Evolutionary conservation across 2,888 invertebrate species (phyloP), one percentile per base, ranked within the genome.

Genomic region (Gerosis bhagava): DNA sequence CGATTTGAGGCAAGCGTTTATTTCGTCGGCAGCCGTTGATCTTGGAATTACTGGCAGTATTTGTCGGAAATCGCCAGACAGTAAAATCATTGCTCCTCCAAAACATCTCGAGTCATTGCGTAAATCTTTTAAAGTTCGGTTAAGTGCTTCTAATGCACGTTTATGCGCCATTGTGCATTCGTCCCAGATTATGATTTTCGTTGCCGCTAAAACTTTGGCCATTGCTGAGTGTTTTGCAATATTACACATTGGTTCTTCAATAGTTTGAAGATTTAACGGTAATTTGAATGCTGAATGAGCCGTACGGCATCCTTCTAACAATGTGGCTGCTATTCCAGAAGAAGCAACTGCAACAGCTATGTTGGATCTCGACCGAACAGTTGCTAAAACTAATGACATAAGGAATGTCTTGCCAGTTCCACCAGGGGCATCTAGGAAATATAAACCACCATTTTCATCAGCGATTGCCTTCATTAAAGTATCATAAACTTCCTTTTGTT

Each of bases 371-470:
- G 36, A 25, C 1, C 36, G 25, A 6, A 41, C 19, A n/a, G 31
- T 21, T 2, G 31, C 41, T 7, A 41, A 41, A 15, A 41, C 10
- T 3, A 29, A 31, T 31, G 41, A 31, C 4, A 41, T 22, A 2
- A 42, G n/a, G 12, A 42, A 42, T 11, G 42, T 42, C 15, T 42
- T 42, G 3, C 42, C 42, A 16, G 41, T 41, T 16, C 41, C 41
- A 24, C 41, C 29, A 7, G 37, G 37, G 6, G 25, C 37, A 17
- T 39, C 39, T 4, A 39, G 5, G 8, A 39, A 39, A 8, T 8
- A 39, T 26, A 25, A 11, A 25, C 40, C 48, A 22, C 58, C 56
- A 62, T 54, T 57, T 62, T 26, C 62, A 57, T 59, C 56, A 55
- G 52, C 53, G 6, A 60, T 57, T 53, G 51, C 35, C 3, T 22